Conservation (phyloP, 2,113 vertebrate genomes). For the Irena cyanogastra region DNA sequence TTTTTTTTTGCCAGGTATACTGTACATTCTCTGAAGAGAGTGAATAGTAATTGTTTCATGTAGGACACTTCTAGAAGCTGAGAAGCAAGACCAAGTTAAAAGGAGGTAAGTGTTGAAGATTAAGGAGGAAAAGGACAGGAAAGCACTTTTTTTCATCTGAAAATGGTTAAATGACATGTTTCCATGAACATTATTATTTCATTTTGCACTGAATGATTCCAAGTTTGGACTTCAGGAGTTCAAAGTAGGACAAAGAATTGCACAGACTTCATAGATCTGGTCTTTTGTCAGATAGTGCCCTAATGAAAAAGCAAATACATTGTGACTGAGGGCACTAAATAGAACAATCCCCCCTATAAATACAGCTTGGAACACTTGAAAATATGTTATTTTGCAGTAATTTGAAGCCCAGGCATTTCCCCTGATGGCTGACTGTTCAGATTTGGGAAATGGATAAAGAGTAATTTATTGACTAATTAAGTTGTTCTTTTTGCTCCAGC, state of each 20-base stretch:
- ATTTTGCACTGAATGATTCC: neutral
- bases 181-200: neutral
- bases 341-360: fast-evolving
- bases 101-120: neutral
- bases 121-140: neutral
- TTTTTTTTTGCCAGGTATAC: neutral
- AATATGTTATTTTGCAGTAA: neutral
- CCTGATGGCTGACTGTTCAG: neutral
- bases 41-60: neutral
- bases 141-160: neutral
- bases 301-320: conserved; percentile 22
- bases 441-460: neutral
- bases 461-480: neutral
- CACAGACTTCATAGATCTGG: neutral
- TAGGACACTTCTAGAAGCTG: neutral
- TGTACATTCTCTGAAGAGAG: neutral
- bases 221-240: neutral
- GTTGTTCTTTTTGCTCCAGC: neutral
- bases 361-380: neutral
- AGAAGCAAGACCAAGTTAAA: neutral
- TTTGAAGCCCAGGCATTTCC: neutral
- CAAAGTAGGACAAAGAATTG: neutral
- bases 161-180: neutral
- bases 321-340: neutral
- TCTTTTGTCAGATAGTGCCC: neutral